These are phyloP conservation scores for Drosophila monieri DNA, from an alignment of 2,888 invertebrate genomes.

Conservation along the genomic window DNA sequence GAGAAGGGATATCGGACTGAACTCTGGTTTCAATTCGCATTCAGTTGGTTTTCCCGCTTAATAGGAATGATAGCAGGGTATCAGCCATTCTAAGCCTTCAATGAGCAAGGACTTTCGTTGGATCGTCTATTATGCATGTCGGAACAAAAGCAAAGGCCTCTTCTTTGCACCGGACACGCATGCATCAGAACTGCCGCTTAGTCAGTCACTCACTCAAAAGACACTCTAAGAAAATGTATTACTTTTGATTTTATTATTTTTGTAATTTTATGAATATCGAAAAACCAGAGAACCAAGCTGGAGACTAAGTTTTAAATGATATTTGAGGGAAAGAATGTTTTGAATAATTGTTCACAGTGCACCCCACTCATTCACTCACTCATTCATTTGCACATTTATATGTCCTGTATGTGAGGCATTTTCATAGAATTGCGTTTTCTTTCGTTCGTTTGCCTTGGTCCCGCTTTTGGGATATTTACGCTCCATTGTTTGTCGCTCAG, in stretches of 20 bases:
- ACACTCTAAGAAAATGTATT: constrained; percentile 21
- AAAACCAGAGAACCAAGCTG: no score
- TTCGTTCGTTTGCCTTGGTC: constrained; percentile 60
- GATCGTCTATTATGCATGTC: constrained; percentile 40
- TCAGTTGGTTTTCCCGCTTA: background rate
- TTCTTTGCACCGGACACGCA: constrained; percentile 73
- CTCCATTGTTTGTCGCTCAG: constrained; percentile 80
- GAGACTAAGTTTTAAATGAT: no score
- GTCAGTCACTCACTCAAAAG: constrained; percentile 28
- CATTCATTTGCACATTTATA: constrained; percentile 70
- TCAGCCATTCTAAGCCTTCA: constrained; percentile 28
- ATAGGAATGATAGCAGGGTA: constrained; percentile 15
- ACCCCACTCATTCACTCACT: constrained; percentile 46
- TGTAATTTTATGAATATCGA: no score
- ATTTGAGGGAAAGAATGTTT: no score
- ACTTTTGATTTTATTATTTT: background rate
- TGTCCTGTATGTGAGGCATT: constrained; percentile 44
- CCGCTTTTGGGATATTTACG: constrained; percentile 76
- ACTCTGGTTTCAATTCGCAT: background rate
- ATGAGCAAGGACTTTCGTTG: background rate
- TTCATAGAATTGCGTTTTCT: constrained; percentile 39
- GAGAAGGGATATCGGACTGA: constrained; percentile 20
- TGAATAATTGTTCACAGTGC: constrained; percentile 24
- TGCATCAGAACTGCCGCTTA: constrained; percentile 60
- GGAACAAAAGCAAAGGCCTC: constrained; percentile 59